phyloP scores from a whole-genome alignment of 2,113 vertebrate genomes.

The Semnornis frantzii region DNA sequence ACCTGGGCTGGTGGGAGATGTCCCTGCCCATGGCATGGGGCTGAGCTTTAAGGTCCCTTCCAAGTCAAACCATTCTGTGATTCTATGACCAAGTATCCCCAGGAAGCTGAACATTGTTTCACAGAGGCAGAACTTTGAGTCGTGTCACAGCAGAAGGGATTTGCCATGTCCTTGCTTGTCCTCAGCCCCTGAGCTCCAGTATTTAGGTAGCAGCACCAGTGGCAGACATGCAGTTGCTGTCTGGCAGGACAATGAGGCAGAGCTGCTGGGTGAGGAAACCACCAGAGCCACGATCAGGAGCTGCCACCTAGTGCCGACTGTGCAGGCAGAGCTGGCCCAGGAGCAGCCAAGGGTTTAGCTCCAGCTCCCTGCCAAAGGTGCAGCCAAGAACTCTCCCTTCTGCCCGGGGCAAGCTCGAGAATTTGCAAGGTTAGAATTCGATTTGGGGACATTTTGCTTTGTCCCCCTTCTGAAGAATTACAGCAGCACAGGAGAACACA shows the following conservation, averaged over 20 bases:
- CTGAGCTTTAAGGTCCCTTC: too few species aligned
- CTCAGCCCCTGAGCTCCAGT: background rate
- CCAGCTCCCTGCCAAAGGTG: background rate
- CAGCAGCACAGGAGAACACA: background rate
- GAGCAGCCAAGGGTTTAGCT: too few species aligned
- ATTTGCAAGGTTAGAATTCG: background rate
- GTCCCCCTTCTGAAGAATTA: background rate
- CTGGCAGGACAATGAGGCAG: background rate
- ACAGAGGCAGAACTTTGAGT: background rate
- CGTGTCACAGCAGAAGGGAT: background rate
- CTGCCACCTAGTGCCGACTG: slow-evolving; percentile 62
- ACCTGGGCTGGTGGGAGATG: too few species aligned
- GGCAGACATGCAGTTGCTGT: background rate
- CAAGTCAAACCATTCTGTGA: too few species aligned
- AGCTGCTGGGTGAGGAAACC: background rate
- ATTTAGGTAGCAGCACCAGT: background rate
- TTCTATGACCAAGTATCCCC: background rate
- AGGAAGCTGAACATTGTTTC: background rate
- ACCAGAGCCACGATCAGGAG: background rate
- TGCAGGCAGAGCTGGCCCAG: background rate
- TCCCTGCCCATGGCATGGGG: too few species aligned
- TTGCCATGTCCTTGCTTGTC: slow-evolving; percentile 51
- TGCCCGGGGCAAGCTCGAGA: background rate
- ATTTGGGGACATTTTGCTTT: background rate
- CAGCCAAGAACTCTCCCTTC: background rate